These are phyloP conservation scores for Tympanuchus pallidicinctus DNA, from an alignment of 2,113 vertebrate genomes.

Conservation along the genomic window DNA sequence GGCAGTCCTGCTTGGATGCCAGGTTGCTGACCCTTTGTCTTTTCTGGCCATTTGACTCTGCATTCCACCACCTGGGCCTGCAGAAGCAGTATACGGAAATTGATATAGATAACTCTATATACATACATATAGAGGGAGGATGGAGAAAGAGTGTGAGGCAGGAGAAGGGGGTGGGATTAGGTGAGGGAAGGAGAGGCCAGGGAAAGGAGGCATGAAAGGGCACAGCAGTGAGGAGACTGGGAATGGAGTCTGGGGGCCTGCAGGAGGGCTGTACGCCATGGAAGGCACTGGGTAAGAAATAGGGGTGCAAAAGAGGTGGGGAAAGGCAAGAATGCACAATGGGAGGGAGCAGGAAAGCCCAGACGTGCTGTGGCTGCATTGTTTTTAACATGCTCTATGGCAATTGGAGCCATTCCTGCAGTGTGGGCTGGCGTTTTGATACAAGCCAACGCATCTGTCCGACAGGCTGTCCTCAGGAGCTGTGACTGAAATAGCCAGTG, in stretches of 20 bases:
- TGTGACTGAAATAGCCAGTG: background rate
- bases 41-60: background rate
- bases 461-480: slow-evolving; percentile 28
- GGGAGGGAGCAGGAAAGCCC: background rate
- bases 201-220: background rate
- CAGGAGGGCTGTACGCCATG: rapidly evolving
- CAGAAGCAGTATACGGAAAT: background rate
- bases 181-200: background rate
- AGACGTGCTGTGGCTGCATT: background rate
- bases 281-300: background rate
- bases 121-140: background rate
- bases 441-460: slow-evolving; percentile 29
- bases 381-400: slow-evolving; percentile 37
- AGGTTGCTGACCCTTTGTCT: background rate
- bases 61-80: background rate
- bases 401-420: slow-evolving; percentile 25
- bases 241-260: rapidly evolving
- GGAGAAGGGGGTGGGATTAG: rapidly evolving
- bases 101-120: background rate
- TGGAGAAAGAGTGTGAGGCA: background rate
- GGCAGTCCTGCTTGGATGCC: background rate
- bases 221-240: background rate
- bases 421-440: background rate
- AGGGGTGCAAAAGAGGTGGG: background rate
- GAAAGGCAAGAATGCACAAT: background rate